phyloP scores from a whole-genome alignment of 2,888 invertebrate species.

The Caenorhabditis angaria region DNA sequence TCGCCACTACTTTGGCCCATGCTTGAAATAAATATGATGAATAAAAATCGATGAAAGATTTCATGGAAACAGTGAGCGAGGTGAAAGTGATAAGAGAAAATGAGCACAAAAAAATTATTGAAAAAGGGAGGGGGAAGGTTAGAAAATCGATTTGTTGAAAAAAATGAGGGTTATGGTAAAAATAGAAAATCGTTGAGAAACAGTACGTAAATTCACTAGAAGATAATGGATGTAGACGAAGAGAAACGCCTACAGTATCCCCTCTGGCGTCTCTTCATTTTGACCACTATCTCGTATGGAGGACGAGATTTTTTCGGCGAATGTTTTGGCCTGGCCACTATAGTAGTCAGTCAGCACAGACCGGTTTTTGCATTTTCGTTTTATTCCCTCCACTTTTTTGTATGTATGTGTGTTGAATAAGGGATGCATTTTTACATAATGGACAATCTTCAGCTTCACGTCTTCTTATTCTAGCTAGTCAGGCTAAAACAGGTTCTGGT shows the following conservation, averaged over 20 bases:
- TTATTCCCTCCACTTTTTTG: too few species aligned
- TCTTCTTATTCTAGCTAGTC: background rate
- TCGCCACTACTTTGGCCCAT: conserved; percentile 58
- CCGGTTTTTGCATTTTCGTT: background rate
- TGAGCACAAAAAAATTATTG: background rate
- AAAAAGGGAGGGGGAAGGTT: background rate
- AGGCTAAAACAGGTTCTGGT: background rate
- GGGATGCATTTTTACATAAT: background rate
- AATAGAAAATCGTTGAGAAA: background rate
- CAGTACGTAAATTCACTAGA: background rate
- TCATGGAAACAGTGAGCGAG: conserved; percentile 17
- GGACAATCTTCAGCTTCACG: conserved; percentile 4
- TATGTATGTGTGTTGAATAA: too few species aligned
- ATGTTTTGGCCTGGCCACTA: conserved; percentile 1
- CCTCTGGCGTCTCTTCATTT: background rate
- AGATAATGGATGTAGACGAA: conserved; percentile 10
- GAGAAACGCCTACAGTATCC: background rate
- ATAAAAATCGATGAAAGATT: background rate
- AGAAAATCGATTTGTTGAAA: background rate
- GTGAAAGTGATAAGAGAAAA: conserved; percentile 24
- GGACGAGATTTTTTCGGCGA: conserved; percentile 4
- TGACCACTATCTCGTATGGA: too few species aligned
- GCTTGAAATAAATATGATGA: conserved; percentile 7
- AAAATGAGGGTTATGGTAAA: background rate
- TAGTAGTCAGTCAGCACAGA: too few species aligned